phyloP scores from a whole-genome alignment of 2,888 invertebrate species.

The Eupithecia pulchellata region DNA sequence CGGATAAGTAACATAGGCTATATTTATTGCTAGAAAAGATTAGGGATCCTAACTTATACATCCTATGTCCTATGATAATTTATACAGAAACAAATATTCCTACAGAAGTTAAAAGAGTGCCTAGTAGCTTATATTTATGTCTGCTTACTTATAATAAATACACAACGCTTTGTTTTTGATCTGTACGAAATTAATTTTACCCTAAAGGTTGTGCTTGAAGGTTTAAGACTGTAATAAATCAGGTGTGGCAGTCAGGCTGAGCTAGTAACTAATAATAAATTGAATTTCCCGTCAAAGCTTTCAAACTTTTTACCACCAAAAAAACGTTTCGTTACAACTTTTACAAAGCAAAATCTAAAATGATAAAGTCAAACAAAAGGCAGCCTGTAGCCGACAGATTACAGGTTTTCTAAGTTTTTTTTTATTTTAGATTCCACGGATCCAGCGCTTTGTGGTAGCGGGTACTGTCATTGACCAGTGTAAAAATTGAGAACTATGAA shows the following conservation, averaged over 20 bases:
- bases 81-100: too few relatives aligned
- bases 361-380: conserved; percentile 55
- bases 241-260: not conserved
- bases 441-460: conserved; percentile 70
- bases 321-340: conserved; percentile 19
- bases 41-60: too few relatives aligned
- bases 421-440: conserved; percentile 68
- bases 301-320: conserved; percentile 5
- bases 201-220: not conserved
- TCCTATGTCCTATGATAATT: too few relatives aligned
- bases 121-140: too few relatives aligned
- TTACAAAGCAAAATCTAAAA: conserved; percentile 39
- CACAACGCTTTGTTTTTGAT: too few relatives aligned
- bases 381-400: conserved; percentile 62
- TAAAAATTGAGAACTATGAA: not conserved
- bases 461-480: conserved; percentile 60
- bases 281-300: not conserved
- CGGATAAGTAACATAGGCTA: too few relatives aligned
- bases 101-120: too few relatives aligned
- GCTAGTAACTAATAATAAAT: not conserved
- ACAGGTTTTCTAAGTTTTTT: conserved; percentile 57
- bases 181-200: not conserved
- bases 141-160: too few relatives aligned
- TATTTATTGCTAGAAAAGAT: too few relatives aligned
- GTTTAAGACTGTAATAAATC: not conserved